Evolutionary conservation across 2,888 invertebrate species (phyloP).

Genomic region (Liopterus haemorrhoidalis): DNA sequence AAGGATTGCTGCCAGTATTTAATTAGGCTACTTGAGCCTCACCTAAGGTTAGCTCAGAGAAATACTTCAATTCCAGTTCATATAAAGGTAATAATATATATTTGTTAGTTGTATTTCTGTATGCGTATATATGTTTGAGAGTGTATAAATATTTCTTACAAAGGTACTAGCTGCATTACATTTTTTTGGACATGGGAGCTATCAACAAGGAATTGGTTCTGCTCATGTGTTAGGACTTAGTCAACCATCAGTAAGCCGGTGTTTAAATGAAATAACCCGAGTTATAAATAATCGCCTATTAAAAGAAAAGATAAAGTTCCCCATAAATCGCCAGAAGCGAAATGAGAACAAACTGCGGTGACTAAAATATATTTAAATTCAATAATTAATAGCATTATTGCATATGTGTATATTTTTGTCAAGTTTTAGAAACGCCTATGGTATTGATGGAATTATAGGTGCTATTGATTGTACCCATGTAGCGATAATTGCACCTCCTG

Average conservation of each 20-base stretch:
- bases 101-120: no score
- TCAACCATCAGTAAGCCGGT: slow-evolving; percentile 10
- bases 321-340: neutral
- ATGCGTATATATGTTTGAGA: no score
- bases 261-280: slow-evolving; percentile 7
- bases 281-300: slow-evolving; percentile 8
- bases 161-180: slow-evolving; percentile 5
- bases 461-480: slow-evolving; percentile 16
- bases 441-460: slow-evolving; percentile 10
- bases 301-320: slow-evolving; percentile 6
- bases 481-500: slow-evolving; percentile 13
- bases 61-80: no score
- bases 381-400: neutral
- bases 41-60: no score
- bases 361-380: neutral
- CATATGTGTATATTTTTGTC: slow-evolving; percentile 2
- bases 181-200: slow-evolving; percentile 14
- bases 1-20: no score
- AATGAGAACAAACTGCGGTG: neutral
- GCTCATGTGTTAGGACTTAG: slow-evolving; percentile 6
- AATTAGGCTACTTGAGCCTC: no score
- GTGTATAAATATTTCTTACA: neutral
- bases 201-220: slow-evolving; percentile 9
- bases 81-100: no score
- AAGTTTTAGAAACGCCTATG: slow-evolving; percentile 7